Evolutionary conservation across 2,797 vertebrate genomes (phyloP).

Genomic region (Oreortyx pictus): DNA sequence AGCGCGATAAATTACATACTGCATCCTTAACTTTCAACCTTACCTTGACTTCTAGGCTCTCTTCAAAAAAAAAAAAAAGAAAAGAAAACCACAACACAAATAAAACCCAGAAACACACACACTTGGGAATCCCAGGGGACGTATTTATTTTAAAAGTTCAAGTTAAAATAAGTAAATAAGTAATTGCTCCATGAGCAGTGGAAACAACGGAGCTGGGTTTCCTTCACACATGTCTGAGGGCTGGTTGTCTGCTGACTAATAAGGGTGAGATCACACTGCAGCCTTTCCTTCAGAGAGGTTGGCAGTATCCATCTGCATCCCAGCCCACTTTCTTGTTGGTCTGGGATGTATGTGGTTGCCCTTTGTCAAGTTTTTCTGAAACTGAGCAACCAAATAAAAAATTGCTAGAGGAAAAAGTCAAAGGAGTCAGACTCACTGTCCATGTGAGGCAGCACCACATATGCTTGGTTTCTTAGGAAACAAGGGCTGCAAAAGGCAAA

Average conservation of each 20-base stretch:
- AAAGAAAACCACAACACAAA: neutral
- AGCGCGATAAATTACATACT: neutral
- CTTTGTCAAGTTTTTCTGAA: neutral
- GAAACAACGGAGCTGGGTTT: constrained; percentile 57
- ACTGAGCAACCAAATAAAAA: neutral
- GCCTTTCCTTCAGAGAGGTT: neutral
- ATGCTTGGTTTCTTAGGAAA: constrained; percentile 51
- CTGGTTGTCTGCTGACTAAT: neutral
- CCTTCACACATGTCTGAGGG: neutral
- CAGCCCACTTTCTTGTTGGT: neutral
- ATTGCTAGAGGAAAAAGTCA: neutral
- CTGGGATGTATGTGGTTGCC: neutral
- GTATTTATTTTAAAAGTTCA: constrained; percentile 23
- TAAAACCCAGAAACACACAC: neutral
- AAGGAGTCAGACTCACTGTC: neutral
- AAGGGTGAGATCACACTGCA: constrained; percentile 19
- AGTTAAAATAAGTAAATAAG: constrained; percentile 25
- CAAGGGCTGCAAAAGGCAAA: constrained; percentile 43
- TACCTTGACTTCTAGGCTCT: neutral
- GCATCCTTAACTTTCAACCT: neutral
- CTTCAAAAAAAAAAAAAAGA: neutral
- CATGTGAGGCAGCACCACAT: neutral
- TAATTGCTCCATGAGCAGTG: constrained; percentile 19
- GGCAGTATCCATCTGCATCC: neutral
- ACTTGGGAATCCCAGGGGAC: neutral